Conservation (phyloP, 2,113 vertebrate genomes). For the Paradoxurus hermaphroditus region DNA sequence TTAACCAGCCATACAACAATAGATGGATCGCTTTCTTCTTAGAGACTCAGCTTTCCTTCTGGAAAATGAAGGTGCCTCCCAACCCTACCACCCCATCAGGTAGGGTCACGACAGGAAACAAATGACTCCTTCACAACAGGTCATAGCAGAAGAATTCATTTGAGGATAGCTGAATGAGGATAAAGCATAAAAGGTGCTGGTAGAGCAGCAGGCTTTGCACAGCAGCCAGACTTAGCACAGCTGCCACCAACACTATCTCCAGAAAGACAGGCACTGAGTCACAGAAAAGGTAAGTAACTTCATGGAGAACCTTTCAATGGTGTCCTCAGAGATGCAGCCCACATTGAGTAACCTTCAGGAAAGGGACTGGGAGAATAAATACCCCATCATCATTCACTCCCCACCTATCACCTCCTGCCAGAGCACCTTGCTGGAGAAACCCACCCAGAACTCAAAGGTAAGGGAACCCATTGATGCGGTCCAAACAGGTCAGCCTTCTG, state of each 20-base stretch:
- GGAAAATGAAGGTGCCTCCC: neutral
- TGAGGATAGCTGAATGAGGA: neutral
- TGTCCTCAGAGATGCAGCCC: neutral
- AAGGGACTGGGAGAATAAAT: neutral
- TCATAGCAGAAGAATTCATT: neutral
- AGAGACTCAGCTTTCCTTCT: neutral
- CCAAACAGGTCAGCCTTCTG: neutral
- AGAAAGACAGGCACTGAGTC: neutral
- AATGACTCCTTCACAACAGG: neutral
- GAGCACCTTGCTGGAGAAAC: neutral
- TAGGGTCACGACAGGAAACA: neutral
- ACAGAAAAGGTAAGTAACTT: neutral
- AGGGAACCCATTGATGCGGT: neutral
- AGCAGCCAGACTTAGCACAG: no score
- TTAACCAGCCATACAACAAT: neutral
- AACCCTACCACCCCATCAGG: neutral
- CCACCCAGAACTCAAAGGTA: neutral
- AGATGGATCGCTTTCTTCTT: neutral
- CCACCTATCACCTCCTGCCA: neutral
- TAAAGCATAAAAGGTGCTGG: neutral
- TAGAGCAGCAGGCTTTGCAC: neutral
- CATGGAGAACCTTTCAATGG: neutral
- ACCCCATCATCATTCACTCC: neutral
- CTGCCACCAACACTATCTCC: neutral
- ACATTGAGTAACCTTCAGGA: neutral